These are phyloP conservation scores for Xylocampa areola DNA, from an alignment of 2,888 invertebrate genomes.

Conservation along the genomic window DNA sequence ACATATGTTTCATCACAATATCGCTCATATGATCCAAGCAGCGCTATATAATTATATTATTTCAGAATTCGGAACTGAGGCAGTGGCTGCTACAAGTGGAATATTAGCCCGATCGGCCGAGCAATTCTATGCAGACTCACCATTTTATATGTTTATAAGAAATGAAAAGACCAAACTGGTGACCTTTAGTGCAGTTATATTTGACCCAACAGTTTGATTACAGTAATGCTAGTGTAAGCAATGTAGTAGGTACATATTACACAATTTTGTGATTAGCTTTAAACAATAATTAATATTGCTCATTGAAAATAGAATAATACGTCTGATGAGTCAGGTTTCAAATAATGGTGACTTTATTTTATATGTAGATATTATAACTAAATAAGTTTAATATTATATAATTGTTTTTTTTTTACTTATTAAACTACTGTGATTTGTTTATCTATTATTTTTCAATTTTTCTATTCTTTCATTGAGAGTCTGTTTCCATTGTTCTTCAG, in stretches of 20 bases:
- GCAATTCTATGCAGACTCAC: slow-evolving; percentile 90
- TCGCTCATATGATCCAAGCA: too few relatives aligned
- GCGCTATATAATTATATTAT: too few relatives aligned
- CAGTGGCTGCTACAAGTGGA: slow-evolving; percentile 91
- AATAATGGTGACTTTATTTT: slow-evolving; percentile 23
- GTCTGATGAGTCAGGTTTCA: slow-evolving; percentile 12
- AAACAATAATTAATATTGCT: neutral
- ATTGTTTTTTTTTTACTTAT: slow-evolving; percentile 27
- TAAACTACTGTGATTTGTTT: slow-evolving; percentile 39
- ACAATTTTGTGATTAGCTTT: neutral
- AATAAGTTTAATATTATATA: slow-evolving; percentile 3
- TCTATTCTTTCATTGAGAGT: slow-evolving; percentile 90
- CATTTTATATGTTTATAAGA: slow-evolving; percentile 93
- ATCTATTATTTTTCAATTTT: slow-evolving; percentile 76
- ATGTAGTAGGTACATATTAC: too few relatives aligned
- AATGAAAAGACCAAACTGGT: slow-evolving; percentile 91
- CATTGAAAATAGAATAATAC: slow-evolving; percentile 16
- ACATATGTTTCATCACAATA: too few relatives aligned
- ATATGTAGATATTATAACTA: slow-evolving; percentile 27
- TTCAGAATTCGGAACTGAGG: slow-evolving; percentile 92
- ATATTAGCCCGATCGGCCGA: slow-evolving; percentile 87
- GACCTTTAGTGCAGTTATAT: slow-evolving; percentile 93
- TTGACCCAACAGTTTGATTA: slow-evolving; percentile 83
- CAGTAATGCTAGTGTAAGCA: neutral
- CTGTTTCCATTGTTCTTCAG: slow-evolving; percentile 93